Percentiles rank a stretch among this genome's conserved stretches.
phyloP scores from a whole-genome alignment of 2,113 vertebrate genomes.

The Alouatta palliata region DNA sequence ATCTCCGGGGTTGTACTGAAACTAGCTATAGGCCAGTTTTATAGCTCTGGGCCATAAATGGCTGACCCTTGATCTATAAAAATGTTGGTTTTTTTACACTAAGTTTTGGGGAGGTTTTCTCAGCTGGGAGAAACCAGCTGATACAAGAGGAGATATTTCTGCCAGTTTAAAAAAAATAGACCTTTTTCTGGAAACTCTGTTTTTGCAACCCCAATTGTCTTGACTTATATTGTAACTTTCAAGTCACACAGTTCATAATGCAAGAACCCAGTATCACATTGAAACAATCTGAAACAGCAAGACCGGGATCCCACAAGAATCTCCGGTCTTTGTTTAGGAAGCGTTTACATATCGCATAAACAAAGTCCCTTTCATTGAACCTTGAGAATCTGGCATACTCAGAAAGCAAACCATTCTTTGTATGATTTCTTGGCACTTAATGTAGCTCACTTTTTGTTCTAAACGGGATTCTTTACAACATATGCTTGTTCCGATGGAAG shows the following conservation, averaged over 20 bases:
- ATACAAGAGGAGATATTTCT: not conserved
- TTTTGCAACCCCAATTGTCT: not conserved
- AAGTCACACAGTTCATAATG: not conserved
- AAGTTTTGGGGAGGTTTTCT: not conserved
- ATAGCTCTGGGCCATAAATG: not conserved
- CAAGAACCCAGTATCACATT: not conserved
- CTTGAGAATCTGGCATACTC: conserved; percentile 70
- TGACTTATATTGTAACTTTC: not conserved
- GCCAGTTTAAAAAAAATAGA: not conserved
- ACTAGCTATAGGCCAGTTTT: not conserved
- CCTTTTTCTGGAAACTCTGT: not conserved
- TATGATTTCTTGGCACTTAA: conserved; percentile 75
- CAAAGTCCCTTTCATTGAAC: conserved; percentile 65
- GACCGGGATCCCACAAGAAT: not conserved
- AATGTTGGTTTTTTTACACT: not conserved
- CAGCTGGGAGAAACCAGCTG: not conserved
- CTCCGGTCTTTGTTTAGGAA: conserved; percentile 22
- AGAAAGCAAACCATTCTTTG: conserved; percentile 79
- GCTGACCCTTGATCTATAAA: not conserved
- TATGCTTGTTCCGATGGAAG: conserved; percentile 81
- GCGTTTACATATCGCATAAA: conserved; percentile 46
- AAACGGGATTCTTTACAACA: conserved; percentile 81
- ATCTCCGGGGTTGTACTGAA: not conserved
- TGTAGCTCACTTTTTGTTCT: conserved; percentile 54
- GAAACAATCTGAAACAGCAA: conserved; percentile 6